Conservation (phyloP, 1,140 invertebrate genomes). For the Dufourea novaeangliae region DNA sequence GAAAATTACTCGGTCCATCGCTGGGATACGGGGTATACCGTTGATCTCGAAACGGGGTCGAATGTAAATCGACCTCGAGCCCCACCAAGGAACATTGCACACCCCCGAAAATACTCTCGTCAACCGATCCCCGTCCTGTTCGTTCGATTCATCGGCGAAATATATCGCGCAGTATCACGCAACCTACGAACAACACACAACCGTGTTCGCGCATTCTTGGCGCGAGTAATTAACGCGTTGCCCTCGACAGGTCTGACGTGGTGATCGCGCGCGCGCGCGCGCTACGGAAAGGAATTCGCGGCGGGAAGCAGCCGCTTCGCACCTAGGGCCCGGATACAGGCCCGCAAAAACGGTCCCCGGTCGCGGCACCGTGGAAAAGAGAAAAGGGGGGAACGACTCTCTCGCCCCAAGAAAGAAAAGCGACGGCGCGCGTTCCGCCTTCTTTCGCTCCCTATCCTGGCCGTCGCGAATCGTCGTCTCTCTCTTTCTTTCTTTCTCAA, state of each 20-base stretch:
- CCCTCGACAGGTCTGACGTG: constrained; percentile 60
- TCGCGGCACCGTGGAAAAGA: constrained; percentile 33
- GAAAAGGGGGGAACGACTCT: constrained; percentile 13
- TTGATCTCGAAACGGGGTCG: too few relatives aligned
- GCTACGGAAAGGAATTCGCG: constrained; percentile 61
- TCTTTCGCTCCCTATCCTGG: not conserved
- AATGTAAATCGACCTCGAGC: too few relatives aligned
- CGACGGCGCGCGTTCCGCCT: constrained; percentile 13
- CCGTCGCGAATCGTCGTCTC: not conserved
- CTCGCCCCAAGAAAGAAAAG: constrained; percentile 45
- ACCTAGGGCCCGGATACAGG: constrained; percentile 44
- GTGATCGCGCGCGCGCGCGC: constrained; percentile 24
- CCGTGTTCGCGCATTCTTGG: constrained; percentile 14
- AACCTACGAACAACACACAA: constrained; percentile 27
- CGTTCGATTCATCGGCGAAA: too few relatives aligned
- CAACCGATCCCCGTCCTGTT: too few relatives aligned
- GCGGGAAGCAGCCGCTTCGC: constrained; percentile 63
- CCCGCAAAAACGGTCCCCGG: constrained; percentile 30
- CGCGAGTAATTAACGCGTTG: constrained; percentile 64
- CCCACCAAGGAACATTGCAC: too few relatives aligned
- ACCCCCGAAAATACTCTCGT: too few relatives aligned
- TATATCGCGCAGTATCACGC: constrained; percentile 56
- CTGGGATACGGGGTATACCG: too few relatives aligned
- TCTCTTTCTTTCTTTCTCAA: constrained; percentile 24
- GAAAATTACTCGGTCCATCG: not conserved